phyloP scores from a whole-genome alignment of 2,113 vertebrate genomes.

The Mionectes macconnelli region DNA sequence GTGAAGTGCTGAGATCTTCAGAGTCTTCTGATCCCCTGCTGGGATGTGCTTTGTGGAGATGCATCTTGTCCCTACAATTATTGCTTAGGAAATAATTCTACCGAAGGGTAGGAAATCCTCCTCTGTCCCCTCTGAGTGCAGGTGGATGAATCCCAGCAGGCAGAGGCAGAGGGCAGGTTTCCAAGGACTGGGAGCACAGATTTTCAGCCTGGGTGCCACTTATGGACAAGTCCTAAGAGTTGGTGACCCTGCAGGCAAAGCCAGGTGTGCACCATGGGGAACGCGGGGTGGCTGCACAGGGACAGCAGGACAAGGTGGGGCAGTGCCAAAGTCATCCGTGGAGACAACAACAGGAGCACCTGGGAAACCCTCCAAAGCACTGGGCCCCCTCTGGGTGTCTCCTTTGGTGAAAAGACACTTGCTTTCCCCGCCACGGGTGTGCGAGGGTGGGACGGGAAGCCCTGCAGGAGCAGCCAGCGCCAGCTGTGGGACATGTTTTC shows the following conservation, averaged over 20 bases:
- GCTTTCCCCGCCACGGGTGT: rapidly evolving
- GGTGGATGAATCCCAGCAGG: not conserved
- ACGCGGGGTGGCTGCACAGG: rapidly evolving
- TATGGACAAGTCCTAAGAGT: not conserved
- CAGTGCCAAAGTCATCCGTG: not conserved
- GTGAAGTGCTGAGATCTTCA: not conserved
- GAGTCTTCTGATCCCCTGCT: not conserved
- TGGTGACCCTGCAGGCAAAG: rapidly evolving
- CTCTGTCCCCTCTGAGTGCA: not conserved
- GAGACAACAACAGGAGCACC: not conserved
- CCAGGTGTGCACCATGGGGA: not conserved
- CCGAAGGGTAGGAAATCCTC: not conserved
- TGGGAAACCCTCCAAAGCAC: not conserved
- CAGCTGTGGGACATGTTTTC: not conserved
- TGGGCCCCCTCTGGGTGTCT: not conserved
- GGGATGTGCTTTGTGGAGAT: not conserved
- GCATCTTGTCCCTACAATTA: not conserved
- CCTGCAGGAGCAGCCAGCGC: not conserved
- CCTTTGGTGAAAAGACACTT: not conserved
- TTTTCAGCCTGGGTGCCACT: rapidly evolving
- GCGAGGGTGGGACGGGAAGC: rapidly evolving
- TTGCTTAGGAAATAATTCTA: not conserved
- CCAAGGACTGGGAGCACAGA: not conserved
- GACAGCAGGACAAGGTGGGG: not conserved
- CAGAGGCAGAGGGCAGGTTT: not conserved